These are phyloP conservation scores for Misgurnus anguillicaudatus DNA, from an alignment of 2,113 vertebrate species.

Conservation along the genomic window DNA sequence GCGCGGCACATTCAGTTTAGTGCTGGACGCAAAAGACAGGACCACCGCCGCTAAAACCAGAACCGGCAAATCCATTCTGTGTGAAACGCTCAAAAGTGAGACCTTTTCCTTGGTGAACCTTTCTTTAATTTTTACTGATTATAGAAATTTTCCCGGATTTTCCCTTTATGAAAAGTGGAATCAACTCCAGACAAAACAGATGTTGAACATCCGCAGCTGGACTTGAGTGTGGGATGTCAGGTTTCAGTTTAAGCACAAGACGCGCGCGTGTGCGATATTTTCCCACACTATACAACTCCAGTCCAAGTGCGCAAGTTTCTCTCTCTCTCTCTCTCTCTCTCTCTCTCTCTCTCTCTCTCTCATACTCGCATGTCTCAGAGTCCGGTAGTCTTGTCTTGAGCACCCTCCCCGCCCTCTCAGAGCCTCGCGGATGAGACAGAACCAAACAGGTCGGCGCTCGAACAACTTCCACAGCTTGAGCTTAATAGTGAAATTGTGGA, in stretches of 20 bases:
- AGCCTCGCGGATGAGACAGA: not conserved
- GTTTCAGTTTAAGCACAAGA: slow-evolving; percentile 30
- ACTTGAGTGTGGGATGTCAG: not conserved
- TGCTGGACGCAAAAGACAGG: slow-evolving; percentile 27
- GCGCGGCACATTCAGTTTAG: slow-evolving; percentile 58
- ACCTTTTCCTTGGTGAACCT: not conserved
- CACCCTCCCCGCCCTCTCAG: slow-evolving; percentile 47
- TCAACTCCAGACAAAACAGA: not conserved
- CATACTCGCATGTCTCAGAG: not conserved
- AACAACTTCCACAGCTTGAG: no score
- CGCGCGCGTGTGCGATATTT: not conserved
- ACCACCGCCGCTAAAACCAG: slow-evolving; percentile 39
- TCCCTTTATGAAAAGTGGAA: not conserved
- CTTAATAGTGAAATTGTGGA: no score
- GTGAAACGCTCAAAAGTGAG: not conserved
- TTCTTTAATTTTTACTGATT: not conserved
- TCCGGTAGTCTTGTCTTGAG: slow-evolving; percentile 29
- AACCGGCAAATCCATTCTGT: slow-evolving; percentile 52
- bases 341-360: slow-evolving; percentile 8
- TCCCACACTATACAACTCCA: slow-evolving; percentile 16
- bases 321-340: slow-evolving; percentile 16
- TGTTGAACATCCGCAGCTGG: slow-evolving; percentile 13
- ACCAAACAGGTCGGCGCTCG: not conserved
- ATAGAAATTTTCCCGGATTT: not conserved
- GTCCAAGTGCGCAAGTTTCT: slow-evolving; percentile 17